These are phyloP conservation scores for Noturus placidus DNA, from an alignment of 2,113 vertebrate species.

Conservation along the genomic window DNA sequence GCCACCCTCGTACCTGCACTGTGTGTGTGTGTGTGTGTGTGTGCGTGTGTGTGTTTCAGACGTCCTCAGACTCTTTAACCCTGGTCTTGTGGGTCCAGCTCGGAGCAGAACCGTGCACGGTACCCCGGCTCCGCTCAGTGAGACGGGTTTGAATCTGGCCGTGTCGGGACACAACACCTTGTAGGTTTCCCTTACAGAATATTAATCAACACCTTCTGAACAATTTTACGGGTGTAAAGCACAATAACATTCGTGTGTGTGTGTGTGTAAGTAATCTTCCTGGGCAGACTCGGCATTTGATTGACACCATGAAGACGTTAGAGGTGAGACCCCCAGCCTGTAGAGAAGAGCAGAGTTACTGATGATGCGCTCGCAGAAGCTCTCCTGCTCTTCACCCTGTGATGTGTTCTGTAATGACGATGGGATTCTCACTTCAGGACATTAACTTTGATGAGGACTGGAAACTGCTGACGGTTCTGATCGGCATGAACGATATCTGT, in stretches of 20 bases:
- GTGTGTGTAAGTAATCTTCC: conserved; percentile 68
- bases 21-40: neutral
- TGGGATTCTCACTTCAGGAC: conserved; percentile 58
- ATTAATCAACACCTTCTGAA: neutral
- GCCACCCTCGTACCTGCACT: neutral
- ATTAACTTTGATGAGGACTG: conserved; percentile 76
- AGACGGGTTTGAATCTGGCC: conserved; percentile 78
- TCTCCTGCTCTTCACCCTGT: neutral
- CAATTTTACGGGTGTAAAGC: neutral
- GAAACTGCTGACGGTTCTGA: conserved; percentile 79
- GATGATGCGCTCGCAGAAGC: neutral
- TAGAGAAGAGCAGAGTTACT: neutral
- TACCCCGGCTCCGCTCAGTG: conserved; percentile 65
- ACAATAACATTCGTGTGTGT: neutral
- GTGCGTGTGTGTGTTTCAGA: conserved; percentile 59
- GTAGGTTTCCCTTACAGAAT: conserved; percentile 58
- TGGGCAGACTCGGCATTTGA: conserved; percentile 71
- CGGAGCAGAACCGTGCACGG: conserved; percentile 68
- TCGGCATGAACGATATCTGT: conserved; percentile 81
- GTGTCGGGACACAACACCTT: conserved; percentile 78
- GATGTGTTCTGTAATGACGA: neutral
- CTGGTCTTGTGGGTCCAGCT: conserved; percentile 68
- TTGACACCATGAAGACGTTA: conserved; percentile 72
- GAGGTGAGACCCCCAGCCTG: conserved; percentile 60
- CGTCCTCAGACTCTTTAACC: conserved; percentile 77